phyloP scores from a whole-genome alignment of 2,797 vertebrate species.

The Eulemur mongoz region DNA sequence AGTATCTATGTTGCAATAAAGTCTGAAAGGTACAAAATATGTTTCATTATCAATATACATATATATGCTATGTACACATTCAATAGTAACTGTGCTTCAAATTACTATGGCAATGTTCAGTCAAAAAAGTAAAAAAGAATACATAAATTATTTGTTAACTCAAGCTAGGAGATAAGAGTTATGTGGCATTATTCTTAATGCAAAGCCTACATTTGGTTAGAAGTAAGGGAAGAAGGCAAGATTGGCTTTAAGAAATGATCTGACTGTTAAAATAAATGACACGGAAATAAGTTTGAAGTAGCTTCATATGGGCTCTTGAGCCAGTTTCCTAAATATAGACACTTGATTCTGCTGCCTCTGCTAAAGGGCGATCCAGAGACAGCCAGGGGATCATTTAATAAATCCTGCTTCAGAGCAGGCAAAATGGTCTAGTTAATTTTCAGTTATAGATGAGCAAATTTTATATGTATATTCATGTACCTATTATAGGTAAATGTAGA shows the following conservation, averaged over 20 bases:
- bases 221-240: not conserved
- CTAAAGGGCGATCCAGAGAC: not conserved
- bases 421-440: not conserved
- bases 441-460: not conserved
- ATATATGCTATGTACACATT: not conserved
- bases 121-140: not conserved
- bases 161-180: not conserved
- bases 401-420: not conserved
- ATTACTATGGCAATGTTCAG: not conserved
- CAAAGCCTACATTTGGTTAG: not conserved
- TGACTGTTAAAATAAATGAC: slow-evolving; percentile 50
- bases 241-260: not conserved
- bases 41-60: not conserved
- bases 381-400: not conserved
- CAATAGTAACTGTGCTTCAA: not conserved
- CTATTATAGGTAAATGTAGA: not conserved
- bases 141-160: not conserved
- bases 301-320: not conserved
- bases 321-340: slow-evolving; percentile 3
- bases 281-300: slow-evolving; percentile 39
- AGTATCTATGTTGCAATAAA: not conserved
- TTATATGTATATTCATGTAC: rapidly evolving
- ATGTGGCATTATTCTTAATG: not conserved
- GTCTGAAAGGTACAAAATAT: not conserved
- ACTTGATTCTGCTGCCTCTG: not conserved